These are phyloP conservation scores for Lerista edwardsae DNA, from an alignment of 2,797 vertebrate genomes.

Conservation along the genomic window DNA sequence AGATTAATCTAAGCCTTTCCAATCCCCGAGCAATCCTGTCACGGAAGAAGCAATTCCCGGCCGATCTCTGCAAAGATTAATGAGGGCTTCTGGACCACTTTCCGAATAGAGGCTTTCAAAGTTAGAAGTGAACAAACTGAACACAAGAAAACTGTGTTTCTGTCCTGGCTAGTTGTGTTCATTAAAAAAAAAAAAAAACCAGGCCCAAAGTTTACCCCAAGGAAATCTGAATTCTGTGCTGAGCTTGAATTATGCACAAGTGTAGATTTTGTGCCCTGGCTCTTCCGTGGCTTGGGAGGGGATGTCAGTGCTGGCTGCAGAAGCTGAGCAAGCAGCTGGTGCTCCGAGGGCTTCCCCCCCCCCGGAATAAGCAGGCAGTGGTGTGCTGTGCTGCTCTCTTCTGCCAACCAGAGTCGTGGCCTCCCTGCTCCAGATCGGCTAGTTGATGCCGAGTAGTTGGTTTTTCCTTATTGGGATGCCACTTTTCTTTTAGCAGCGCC, in stretches of 20 bases:
- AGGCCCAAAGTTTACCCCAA: too few relatives aligned
- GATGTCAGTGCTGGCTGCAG: background rate
- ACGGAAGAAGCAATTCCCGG: slow-evolving; percentile 45
- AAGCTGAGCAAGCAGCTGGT: background rate
- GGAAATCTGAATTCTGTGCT: background rate
- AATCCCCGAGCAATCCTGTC: slow-evolving; percentile 51
- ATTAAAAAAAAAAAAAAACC: background rate
- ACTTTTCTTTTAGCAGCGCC: background rate
- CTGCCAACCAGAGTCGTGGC: background rate
- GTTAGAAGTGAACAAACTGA: slow-evolving; percentile 4
- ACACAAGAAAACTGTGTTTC: slow-evolving; percentile 12
- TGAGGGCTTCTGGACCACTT: slow-evolving; percentile 26
- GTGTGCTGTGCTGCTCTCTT: background rate
- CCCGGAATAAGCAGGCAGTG: background rate
- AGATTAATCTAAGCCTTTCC: slow-evolving; percentile 66
- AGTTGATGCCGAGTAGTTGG: background rate
- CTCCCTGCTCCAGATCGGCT: background rate
- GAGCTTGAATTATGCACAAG: background rate
- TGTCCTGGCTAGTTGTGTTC: background rate
- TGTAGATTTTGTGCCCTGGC: background rate
- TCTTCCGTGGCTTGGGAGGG: background rate
- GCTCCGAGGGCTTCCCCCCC: background rate
- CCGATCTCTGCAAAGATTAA: slow-evolving; percentile 40
- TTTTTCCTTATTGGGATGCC: background rate
- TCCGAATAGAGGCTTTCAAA: slow-evolving; percentile 1